Base-by-base conservation (phyloP, 1,140 invertebrate genomes). In the Sitophilus oryzae region DNA sequence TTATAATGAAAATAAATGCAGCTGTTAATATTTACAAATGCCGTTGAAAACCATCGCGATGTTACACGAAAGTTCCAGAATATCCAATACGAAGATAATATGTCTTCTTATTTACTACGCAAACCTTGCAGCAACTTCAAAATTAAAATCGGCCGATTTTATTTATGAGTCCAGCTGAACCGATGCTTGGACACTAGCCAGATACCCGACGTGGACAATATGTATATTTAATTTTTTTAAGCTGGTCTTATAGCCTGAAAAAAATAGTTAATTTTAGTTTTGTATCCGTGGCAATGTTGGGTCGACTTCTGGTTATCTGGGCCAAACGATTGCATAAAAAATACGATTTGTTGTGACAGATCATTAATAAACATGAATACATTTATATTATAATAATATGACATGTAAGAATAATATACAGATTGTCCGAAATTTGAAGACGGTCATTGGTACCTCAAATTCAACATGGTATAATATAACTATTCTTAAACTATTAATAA, bases 121-220 rank as follows among this genome's bases (percentile, higher is more conserved):
- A 20, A 49, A 38, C 21, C 35, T 23, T 40, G 47, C 19, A 49
- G 23, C 47, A 34, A 21, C 37, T 40, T 36, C 30, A 50, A 42
- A 40, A 43, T 20, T 50, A 34, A 44, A 38, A 22, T 46, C 47
- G 53, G 45, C 52, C 19, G 50, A 50, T 57, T 46, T 51, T 61
- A 59, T 61, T 61, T 61, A 61, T 48, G 52, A 51, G 37, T 48
- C 47, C 35, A 47, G 47, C 52, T 48, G 30, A 36, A 47, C 34
- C 45, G 42, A 50, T 45, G 44, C 45, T 22, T 64, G 62, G 60
- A 59, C 44, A 34, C n/a, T 44, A 60, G 62, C 62, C 62, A 64
- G 52, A 57, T 59, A 52, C 38, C 38, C 30, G 10, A 8, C 19
- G 43, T 11, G 21, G 37, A 52, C 40, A 49, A 41, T 50, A 43